These are phyloP conservation scores for Aphelenchoides besseyi DNA, from an alignment of 1,140 invertebrate species.

Conservation along the genomic window DNA sequence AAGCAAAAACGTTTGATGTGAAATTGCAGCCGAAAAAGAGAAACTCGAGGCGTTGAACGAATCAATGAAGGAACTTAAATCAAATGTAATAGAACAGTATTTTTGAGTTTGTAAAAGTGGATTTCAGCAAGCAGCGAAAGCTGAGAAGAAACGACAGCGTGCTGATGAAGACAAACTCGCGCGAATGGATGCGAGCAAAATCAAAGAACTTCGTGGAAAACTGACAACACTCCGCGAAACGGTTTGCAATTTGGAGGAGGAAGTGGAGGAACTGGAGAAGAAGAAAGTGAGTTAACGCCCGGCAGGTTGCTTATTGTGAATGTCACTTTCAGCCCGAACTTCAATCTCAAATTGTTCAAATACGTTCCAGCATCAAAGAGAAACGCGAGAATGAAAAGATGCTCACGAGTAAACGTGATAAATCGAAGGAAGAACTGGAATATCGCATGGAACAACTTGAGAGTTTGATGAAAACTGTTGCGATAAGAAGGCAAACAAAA, in stretches of 20 bases:
- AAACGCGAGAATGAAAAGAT: neutral
- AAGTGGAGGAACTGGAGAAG: neutral
- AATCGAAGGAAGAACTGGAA: neutral
- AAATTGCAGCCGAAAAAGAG: neutral
- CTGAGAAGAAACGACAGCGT: neutral
- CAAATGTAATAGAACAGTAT: no score
- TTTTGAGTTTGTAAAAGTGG: no score
- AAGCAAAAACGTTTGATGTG: neutral
- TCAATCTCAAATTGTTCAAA: neutral
- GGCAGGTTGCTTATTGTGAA: neutral
- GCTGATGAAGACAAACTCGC: neutral
- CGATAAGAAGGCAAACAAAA: no score
- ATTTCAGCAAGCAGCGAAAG: neutral
- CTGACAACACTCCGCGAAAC: neutral
- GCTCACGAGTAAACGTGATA: neutral
- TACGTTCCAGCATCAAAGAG: neutral
- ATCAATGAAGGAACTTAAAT: no score
- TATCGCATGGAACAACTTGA: neutral
- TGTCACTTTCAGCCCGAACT: neutral
- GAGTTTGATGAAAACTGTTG: neutral
- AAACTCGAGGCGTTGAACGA: no score
- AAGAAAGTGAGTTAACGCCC: neutral
- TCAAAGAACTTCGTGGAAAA: neutral
- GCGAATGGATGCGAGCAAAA: neutral
- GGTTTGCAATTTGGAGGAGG: neutral